phyloP scores from a whole-genome alignment of 1,140 invertebrate species.

The Plectus sambesii region DNA sequence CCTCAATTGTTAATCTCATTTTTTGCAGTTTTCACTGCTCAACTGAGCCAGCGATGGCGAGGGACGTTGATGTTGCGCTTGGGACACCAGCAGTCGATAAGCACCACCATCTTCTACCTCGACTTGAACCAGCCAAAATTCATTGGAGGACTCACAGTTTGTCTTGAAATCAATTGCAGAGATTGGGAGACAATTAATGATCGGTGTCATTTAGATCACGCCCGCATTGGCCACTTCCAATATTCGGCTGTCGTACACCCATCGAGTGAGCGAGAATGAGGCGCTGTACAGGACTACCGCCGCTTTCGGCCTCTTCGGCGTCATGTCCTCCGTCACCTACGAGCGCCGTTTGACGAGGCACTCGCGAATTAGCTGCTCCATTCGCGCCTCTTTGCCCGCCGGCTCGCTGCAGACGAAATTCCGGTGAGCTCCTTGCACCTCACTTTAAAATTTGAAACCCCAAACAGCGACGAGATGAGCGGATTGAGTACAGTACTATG shows the following conservation, averaged over 20 bases:
- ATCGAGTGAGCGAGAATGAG: slow-evolving; percentile 24
- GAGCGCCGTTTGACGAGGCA: slow-evolving; percentile 31
- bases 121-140: slow-evolving; percentile 39
- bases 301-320: slow-evolving; percentile 14
- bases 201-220: no score
- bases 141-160: no score
- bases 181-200: no score
- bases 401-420: slow-evolving; percentile 30
- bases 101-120: slow-evolving; percentile 31
- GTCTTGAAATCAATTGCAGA: no score
- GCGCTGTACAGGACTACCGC: slow-evolving; percentile 19
- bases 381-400: slow-evolving; percentile 29
- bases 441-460: no score
- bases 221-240: slow-evolving; percentile 13
- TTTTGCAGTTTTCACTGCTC: slow-evolving; percentile 25
- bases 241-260: slow-evolving; percentile 22
- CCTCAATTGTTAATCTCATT: neutral
- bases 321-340: slow-evolving; percentile 31
- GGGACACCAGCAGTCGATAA: slow-evolving; percentile 18
- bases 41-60: slow-evolving; percentile 28
- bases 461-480: no score
- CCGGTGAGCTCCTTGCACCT: slow-evolving; percentile 27
- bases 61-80: slow-evolving; percentile 26
- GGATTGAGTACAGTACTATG: no score
- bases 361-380: slow-evolving; percentile 24